phyloP scores from a whole-genome alignment of 2,888 invertebrate species.

The Fissipunctia ypsillon region DNA sequence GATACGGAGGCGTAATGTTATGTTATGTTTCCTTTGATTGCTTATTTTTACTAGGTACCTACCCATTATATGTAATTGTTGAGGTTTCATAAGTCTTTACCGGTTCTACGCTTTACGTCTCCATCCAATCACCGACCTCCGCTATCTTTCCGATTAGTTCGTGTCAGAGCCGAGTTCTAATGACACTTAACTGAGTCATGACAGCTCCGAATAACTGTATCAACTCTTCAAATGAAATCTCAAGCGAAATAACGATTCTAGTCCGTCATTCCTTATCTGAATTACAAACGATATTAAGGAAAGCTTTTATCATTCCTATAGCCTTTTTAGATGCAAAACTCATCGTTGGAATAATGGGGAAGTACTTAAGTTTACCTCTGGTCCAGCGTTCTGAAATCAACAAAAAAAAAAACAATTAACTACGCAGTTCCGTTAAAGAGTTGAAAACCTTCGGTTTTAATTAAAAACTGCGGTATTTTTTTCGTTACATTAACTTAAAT shows the following conservation, averaged over 20 bases:
- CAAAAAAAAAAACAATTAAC: slow-evolving; percentile 73
- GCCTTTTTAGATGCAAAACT: slow-evolving; percentile 70
- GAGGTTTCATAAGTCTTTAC: not conserved
- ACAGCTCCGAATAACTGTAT: slow-evolving; percentile 43
- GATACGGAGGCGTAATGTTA: no score
- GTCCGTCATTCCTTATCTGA: slow-evolving; percentile 34
- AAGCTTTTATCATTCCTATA: slow-evolving; percentile 69
- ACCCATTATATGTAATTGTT: not conserved
- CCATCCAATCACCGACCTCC: not conserved
- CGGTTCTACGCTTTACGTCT: not conserved
- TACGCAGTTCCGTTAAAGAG: slow-evolving; percentile 69
- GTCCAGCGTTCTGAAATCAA: slow-evolving; percentile 70
- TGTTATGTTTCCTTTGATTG: no score
- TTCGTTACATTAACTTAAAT: slow-evolving; percentile 50
- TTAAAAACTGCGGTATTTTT: slow-evolving; percentile 74
- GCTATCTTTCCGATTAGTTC: slow-evolving; percentile 42
- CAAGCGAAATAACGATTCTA: slow-evolving; percentile 19
- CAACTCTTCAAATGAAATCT: slow-evolving; percentile 34
- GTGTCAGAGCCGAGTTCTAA: slow-evolving; percentile 22
- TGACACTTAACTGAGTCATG: slow-evolving; percentile 44
- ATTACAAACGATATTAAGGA: slow-evolving; percentile 49
- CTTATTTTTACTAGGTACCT: no score
- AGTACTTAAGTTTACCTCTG: slow-evolving; percentile 74
- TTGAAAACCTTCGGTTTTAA: slow-evolving; percentile 80
- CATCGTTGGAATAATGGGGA: slow-evolving; percentile 76